A percentile compares a stretch with the other conserved stretches of the same genome.
phyloP scores from a whole-genome alignment of 1,140 invertebrate species.

The Caenorhabditis remanei region DNA sequence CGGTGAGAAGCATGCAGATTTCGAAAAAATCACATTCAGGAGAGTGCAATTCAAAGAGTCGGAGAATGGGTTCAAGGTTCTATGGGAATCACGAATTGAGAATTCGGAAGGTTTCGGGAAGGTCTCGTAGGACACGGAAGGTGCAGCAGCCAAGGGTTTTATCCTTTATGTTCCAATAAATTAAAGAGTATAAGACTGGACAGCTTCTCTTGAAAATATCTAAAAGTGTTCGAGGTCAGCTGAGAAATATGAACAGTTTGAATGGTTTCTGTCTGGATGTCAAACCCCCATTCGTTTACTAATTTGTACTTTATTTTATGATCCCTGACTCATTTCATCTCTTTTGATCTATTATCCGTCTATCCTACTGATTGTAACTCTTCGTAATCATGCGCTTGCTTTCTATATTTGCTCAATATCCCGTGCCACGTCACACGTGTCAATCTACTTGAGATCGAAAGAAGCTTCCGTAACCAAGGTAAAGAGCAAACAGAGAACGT shows the following conservation, averaged over 20 bases:
- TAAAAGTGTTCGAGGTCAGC: too few relatives aligned
- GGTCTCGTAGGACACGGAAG: too few relatives aligned
- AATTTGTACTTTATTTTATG: constrained; percentile 30
- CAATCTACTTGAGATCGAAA: constrained; percentile 2
- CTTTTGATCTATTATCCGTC: neutral
- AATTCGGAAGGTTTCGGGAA: too few relatives aligned
- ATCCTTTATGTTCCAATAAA: too few relatives aligned
- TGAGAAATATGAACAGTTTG: too few relatives aligned
- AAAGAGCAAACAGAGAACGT: constrained; percentile 15
- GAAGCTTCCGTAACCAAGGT: neutral
- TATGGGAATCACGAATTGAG: too few relatives aligned
- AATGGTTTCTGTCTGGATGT: neutral
- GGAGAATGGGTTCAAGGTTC: too few relatives aligned
- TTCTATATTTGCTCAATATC: constrained; percentile 29
- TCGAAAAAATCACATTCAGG: neutral
- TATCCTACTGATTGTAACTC: neutral
- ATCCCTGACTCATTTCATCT: neutral
- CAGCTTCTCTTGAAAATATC: too few relatives aligned
- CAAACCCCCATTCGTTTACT: neutral
- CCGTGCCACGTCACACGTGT: constrained; percentile 51
- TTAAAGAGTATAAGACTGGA: too few relatives aligned
- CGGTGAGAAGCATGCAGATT: neutral
- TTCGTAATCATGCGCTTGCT: neutral
- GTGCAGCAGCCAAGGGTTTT: too few relatives aligned
- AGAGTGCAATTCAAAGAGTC: neutral